Conservation (phyloP, 2,797 vertebrate species). For the Enteromius argenteus region DNA sequence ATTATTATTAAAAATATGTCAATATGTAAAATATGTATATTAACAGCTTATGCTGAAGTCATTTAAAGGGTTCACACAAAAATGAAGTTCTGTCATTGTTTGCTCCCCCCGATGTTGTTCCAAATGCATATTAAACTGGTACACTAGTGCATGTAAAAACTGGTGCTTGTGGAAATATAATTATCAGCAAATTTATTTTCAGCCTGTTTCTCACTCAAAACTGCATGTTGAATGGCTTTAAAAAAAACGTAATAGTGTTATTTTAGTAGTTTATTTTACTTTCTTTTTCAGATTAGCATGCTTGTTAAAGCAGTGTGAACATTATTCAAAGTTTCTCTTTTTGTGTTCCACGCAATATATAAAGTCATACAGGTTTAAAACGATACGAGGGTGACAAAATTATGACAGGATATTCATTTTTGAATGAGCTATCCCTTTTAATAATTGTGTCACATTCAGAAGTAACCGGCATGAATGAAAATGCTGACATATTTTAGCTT, state of each 20-base stretch:
- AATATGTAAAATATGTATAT: background rate
- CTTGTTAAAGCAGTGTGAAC: background rate
- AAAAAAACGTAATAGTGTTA: background rate
- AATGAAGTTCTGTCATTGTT: background rate
- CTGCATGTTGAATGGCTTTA: background rate
- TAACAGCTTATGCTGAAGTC: background rate
- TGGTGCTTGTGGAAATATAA: background rate
- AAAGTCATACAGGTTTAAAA: background rate
- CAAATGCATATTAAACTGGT: background rate
- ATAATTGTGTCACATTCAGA: background rate
- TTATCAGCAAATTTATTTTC: background rate
- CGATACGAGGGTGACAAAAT: background rate
- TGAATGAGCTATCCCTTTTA: background rate
- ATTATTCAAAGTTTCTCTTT: background rate
- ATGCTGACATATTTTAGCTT: background rate
- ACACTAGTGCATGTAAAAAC: background rate
- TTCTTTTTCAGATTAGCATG: too few relatives aligned
- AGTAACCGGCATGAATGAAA: background rate
- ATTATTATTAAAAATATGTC: background rate
- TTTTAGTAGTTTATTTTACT: background rate
- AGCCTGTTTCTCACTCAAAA: background rate
- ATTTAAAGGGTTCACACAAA: background rate
- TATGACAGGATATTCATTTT: background rate
- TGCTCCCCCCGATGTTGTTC: background rate
- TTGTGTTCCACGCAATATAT: background rate